Base-by-base conservation (phyloP, 2,113 vertebrate genomes). In the Heptranchias perlo region DNA sequence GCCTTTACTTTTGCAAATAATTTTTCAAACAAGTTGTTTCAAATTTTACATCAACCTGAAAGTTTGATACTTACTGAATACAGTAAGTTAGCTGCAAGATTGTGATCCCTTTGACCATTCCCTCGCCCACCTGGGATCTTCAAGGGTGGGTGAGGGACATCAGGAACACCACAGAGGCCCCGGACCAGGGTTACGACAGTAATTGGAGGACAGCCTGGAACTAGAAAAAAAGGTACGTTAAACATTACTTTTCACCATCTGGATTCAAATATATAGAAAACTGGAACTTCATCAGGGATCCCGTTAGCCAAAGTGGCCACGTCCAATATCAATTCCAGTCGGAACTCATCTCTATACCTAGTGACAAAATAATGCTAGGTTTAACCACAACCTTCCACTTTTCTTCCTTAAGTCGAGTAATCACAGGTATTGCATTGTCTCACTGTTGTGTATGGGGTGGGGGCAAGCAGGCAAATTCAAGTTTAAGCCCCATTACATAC, bases 61-160 rank as follows among this genome's bases (percentile, higher is more conserved):
- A 14, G 44, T 11, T 25, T n/a, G 67, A n/a, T 23, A 99, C 99
- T 98, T 97, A 99, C 99, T 96, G 99, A 99, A 97, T 99, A 99
- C 97, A 99, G 98, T 98, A 99, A 97, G 96, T 98, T 99, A 98
- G 99, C 99, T 98, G 99, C 98, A 99, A 99, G 99, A 99, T 98
- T 99, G 98, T 98, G 99, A 99, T 99, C 99, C 99, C 99, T 98
- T 98, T 99, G 98, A 98, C 99, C 98, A 98, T 99, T 98, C 99
- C 99, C 99, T 99, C 99, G 99, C 99, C 99, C 99, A 99, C 99
- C 99, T 99, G 99, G 99, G 99, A 99, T 99, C 99, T 99, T 99
- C 98, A 99, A 98, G 98, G 99, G 99, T 99, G 99, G 99, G 99
- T 98, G 99, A 99, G 99, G 99, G 99, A 98, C 99, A 99, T 99